phyloP scores from a whole-genome alignment of 2,888 invertebrate genomes.

The Oligia fasciuncula region DNA sequence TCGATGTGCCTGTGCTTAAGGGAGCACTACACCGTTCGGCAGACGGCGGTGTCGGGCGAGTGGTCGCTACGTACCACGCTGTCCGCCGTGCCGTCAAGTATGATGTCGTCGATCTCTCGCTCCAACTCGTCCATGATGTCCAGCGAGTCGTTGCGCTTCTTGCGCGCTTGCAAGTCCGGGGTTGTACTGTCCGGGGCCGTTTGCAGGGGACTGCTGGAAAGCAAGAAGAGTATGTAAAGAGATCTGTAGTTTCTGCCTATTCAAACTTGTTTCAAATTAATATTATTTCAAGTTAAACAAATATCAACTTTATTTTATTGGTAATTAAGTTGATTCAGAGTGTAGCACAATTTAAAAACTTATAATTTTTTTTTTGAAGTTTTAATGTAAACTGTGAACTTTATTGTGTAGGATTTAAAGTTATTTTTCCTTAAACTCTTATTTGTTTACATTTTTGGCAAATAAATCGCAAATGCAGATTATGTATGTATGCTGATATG shows the following conservation, averaged over 20 bases:
- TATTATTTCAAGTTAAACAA: no score
- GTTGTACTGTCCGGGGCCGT: constrained; percentile 16
- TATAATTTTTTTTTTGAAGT: no score
- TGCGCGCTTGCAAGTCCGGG: constrained; percentile 2
- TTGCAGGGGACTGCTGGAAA: constrained; percentile 15
- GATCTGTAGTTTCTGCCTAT: not conserved
- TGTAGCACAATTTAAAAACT: no score
- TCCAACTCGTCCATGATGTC: constrained; percentile 93
- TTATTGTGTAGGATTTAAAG: no score
- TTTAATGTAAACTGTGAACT: no score
- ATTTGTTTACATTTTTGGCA: no score
- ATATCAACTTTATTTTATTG: no score
- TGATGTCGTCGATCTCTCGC: constrained; percentile 95
- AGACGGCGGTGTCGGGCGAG: not conserved
- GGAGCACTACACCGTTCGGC: not conserved
- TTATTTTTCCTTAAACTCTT: no score
- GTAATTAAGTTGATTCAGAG: no score
- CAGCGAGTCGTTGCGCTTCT: constrained; percentile 74
- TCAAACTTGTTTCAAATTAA: no score
- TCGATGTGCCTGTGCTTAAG: not conserved
- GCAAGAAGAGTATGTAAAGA: not conserved
- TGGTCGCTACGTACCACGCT: constrained; percentile 77
- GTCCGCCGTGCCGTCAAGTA: constrained; percentile 93
- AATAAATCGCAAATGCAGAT: no score
- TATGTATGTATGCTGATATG: not conserved